Conservation (phyloP, 2,888 invertebrate genomes). For the Cheilosia variabilis region DNA sequence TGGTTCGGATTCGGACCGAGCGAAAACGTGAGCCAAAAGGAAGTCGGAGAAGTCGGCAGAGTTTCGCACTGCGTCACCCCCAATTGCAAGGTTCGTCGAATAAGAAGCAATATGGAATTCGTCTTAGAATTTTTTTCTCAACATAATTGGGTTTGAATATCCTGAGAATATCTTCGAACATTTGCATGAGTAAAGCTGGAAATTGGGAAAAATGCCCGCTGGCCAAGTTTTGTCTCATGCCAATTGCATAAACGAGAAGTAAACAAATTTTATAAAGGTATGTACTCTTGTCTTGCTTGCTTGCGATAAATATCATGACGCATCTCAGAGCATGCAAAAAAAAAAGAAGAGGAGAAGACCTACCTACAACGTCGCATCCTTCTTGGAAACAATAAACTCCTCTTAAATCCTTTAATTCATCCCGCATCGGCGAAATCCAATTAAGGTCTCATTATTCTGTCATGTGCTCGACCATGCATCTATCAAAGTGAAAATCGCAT, state of each 20-base stretch:
- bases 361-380: constrained; percentile 31
- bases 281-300: too few species aligned
- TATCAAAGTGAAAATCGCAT: constrained; percentile 74
- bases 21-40: constrained; percentile 37
- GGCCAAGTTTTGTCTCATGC: too few species aligned
- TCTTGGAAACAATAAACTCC: constrained; percentile 47
- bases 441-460: constrained; percentile 78
- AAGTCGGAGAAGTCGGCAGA: constrained; percentile 17
- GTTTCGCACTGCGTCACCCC: constrained; percentile 62
- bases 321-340: background rate
- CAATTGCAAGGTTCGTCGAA: constrained; percentile 46
- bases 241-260: too few species aligned
- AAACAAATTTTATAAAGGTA: too few species aligned
- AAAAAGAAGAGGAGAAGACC: background rate
- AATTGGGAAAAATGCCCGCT: background rate
- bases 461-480: constrained; percentile 77
- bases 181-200: constrained; percentile 1
- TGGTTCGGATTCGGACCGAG: background rate
- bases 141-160: constrained; percentile 32
- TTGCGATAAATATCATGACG: background rate
- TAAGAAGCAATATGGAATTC: constrained; percentile 43
- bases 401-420: constrained; percentile 51
- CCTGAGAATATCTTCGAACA: constrained; percentile 24
- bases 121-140: background rate
- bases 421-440: constrained; percentile 74